Conservation (phyloP, 2,797 vertebrate species). For the Acrossocheilus fasciatus region DNA sequence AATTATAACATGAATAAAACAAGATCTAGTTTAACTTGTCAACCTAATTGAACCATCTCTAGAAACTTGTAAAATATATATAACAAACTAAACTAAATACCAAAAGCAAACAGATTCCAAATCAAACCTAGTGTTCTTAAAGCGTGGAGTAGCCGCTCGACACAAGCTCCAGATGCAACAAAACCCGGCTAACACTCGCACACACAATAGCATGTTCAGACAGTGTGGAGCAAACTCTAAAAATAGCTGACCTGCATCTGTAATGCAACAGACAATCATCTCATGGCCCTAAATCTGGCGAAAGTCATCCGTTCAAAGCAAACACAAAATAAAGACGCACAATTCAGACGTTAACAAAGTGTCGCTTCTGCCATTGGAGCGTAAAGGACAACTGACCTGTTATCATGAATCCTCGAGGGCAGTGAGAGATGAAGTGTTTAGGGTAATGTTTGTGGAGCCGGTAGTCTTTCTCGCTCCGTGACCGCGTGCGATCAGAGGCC, state of each 20-base stretch:
- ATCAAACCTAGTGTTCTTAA: background rate
- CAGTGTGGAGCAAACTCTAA: constrained; percentile 43
- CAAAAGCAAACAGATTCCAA: constrained; percentile 1
- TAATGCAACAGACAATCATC: constrained; percentile 37
- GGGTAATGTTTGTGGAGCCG: constrained; percentile 92
- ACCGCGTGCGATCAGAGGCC: constrained; percentile 88
- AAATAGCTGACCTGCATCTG: constrained; percentile 61
- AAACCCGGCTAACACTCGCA: background rate
- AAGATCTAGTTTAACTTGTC: background rate
- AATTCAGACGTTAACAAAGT: background rate
- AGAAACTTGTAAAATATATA: background rate
- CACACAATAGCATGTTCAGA: constrained; percentile 8
- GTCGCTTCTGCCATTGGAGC: background rate
- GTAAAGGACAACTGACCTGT: constrained; percentile 81
- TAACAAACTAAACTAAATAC: background rate
- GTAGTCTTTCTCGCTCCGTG: constrained; percentile 98
- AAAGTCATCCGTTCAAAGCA: constrained; percentile 10
- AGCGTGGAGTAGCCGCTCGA: background rate
- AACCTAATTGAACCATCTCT: background rate
- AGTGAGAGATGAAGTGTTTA: constrained; percentile 86
- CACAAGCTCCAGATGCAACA: background rate
- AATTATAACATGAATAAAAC: background rate
- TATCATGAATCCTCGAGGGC: constrained; percentile 87
- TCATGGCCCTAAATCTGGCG: constrained; percentile 14
- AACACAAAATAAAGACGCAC: constrained; percentile 6